A percentile compares a stretch with the other conserved stretches of the same genome.
Evolutionary conservation across 2,113 vertebrate genomes (phyloP).

Genomic region (Apodemus sylvaticus): DNA sequence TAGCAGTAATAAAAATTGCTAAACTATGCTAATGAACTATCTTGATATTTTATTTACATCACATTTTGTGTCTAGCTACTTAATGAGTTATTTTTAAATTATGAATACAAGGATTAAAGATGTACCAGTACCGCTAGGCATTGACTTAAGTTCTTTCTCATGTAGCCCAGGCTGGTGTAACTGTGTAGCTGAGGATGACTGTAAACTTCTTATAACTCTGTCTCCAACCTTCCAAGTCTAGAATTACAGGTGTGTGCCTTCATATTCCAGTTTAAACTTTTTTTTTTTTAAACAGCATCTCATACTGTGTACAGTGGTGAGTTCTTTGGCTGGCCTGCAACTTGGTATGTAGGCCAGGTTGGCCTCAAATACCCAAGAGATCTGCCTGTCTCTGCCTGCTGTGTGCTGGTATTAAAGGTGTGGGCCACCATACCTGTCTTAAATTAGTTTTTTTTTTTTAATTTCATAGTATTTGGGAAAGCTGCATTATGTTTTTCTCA

Average conservation of each 20-base stretch:
- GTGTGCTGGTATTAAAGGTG: background rate
- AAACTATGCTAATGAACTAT: conserved; percentile 74
- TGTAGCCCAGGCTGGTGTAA: background rate
- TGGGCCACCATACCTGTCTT: background rate
- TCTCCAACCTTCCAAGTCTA: background rate
- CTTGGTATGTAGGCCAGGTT: background rate
- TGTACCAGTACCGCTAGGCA: conserved; percentile 40
- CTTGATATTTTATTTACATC: conserved; percentile 78
- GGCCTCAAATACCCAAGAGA: background rate
- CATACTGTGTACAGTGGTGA: background rate
- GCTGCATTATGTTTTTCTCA: conserved; percentile 49
- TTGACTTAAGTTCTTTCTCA: conserved; percentile 42
- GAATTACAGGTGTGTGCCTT: background rate
- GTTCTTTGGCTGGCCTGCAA: background rate
- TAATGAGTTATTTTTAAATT: conserved; percentile 56
- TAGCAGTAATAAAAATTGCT: conserved; percentile 38
- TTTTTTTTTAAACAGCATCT: background rate
- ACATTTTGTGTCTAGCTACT: conserved; percentile 65
- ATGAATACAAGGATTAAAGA: conserved; percentile 33
- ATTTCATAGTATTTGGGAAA: background rate
- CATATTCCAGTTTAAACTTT: background rate
- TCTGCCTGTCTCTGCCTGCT: background rate
- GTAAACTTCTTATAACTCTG: background rate
- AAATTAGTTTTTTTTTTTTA: background rate
- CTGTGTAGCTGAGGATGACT: background rate